These are phyloP conservation scores for Nephrotoma guestfalica DNA, from an alignment of 2,888 invertebrate species.

Conservation along the genomic window DNA sequence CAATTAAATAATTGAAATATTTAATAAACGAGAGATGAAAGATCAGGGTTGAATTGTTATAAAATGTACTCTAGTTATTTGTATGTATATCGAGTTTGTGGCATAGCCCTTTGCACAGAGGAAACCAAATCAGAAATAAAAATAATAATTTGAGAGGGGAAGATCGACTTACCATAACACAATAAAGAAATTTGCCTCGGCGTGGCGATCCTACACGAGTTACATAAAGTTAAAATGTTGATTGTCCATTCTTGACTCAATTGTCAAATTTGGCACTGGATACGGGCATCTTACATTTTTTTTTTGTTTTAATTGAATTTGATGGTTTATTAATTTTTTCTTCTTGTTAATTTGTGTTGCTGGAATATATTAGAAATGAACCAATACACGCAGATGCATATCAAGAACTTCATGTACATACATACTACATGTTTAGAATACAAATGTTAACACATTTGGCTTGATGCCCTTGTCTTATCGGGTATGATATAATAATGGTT, in stretches of 20 bases:
- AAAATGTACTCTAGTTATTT: background rate
- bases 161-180: background rate
- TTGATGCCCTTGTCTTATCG: background rate
- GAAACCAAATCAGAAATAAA: background rate
- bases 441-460: background rate
- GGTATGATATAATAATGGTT: background rate
- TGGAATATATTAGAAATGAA: background rate
- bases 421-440: background rate
- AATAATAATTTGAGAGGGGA: background rate
- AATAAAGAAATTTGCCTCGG: background rate
- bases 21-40: background rate
- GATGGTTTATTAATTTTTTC: slow-evolving; percentile 2
- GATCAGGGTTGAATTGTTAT: background rate
- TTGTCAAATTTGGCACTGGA: background rate
- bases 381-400: background rate
- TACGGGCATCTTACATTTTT: slow-evolving; percentile 2
- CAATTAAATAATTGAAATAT: slow-evolving; percentile 3
- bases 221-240: background rate
- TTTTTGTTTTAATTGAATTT: background rate
- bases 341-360: background rate
- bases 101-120: background rate
- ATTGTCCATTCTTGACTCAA: background rate
- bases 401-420: background rate
- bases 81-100: background rate
- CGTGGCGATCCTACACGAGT: background rate